Conservation (phyloP, 2,888 invertebrate genomes). For the Caenorhabditis sp. region DNA sequence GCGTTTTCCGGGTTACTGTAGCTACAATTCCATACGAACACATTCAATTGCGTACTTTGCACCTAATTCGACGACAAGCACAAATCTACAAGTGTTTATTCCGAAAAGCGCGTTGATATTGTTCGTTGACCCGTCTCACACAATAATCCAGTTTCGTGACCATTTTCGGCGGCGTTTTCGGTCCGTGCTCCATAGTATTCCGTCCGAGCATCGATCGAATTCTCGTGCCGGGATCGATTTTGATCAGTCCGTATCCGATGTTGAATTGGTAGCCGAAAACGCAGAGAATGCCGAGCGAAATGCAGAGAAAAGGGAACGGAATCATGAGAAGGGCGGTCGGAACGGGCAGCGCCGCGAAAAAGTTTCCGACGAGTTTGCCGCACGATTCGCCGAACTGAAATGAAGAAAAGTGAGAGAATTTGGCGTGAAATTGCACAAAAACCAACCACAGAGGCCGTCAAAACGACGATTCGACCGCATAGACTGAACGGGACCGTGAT, state of each 20-base stretch:
- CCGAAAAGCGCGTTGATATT: slow-evolving; percentile 39
- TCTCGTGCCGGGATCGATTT: slow-evolving; percentile 14
- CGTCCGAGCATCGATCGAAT: slow-evolving; percentile 17
- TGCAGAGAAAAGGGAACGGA: slow-evolving; percentile 45
- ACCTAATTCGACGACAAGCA: too few relatives aligned
- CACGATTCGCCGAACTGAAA: slow-evolving; percentile 49
- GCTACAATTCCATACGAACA: background rate
- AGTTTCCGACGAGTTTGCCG: slow-evolving; percentile 27
- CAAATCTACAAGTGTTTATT: background rate
- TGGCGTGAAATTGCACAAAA: background rate
- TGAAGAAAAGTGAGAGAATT: background rate
- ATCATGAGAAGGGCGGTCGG: slow-evolving; percentile 11
- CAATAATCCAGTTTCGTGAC: slow-evolving; percentile 24
- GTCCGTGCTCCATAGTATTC: background rate
- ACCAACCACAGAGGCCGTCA: slow-evolving; percentile 32
- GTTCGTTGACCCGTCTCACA: slow-evolving; percentile 40
- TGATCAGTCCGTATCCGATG: slow-evolving; percentile 46
- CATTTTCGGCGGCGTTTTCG: background rate
- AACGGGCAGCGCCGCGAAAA: slow-evolving; percentile 21
- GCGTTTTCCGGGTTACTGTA: background rate
- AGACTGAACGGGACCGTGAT: slow-evolving; percentile 53
- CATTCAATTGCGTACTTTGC: too few relatives aligned
- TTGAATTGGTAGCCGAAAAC: slow-evolving; percentile 51
- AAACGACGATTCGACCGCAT: slow-evolving; percentile 25
- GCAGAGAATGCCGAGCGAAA: slow-evolving; percentile 42